Evolutionary conservation across 1,140 invertebrate genomes (phyloP), one percentile per base, ranked within the genome.

Genomic region (Micrasema longulum): DNA sequence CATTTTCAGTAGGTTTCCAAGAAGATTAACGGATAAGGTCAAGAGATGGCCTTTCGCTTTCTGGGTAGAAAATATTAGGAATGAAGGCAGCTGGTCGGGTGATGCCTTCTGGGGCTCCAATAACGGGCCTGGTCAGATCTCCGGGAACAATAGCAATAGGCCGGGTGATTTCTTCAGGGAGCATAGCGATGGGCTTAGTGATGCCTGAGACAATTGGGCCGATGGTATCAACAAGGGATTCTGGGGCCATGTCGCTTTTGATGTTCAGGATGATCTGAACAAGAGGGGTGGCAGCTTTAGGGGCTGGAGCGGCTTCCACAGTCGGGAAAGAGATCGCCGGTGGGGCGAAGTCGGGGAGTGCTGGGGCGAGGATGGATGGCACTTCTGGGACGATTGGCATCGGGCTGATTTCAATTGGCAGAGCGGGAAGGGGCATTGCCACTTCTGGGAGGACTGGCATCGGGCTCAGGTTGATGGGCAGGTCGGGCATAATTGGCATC

Each of bases 201-300:
- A 65, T 31, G 6, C 36, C 62, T 26, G 55, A 18, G 9, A 18
- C 14, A 60, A 35, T 48, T 16, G 53, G 53, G 12, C 53, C 47
- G 11, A 48, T 16, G 47, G 47, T 48, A 48, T 48, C 47, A 16
- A 48, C 47, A 9, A 48, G 47, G 47, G 47, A 48, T 20, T 38
- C 31, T n/a, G 14, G 4, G 2, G 6, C n/a, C 52, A 11, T 55
- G 36, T 60, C 55, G 20, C 35, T 60, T n/a, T 36, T 11, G 55
- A 60, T 60, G 16, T 60, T 60, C 22, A 60, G 4, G 36, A 60
- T 60, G 36, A 60, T 60, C 16, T 60, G 55, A 20, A 60, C 36
- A 41, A 60, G 55, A 20, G 55, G 36, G 43, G 14, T 11, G 47
- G 47, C 45, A 4, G 23, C 41, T 47, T 20, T 48, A 16, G 47